Conservation (phyloP, 2,113 vertebrate genomes). For the Engraulis encrasicolus region DNA sequence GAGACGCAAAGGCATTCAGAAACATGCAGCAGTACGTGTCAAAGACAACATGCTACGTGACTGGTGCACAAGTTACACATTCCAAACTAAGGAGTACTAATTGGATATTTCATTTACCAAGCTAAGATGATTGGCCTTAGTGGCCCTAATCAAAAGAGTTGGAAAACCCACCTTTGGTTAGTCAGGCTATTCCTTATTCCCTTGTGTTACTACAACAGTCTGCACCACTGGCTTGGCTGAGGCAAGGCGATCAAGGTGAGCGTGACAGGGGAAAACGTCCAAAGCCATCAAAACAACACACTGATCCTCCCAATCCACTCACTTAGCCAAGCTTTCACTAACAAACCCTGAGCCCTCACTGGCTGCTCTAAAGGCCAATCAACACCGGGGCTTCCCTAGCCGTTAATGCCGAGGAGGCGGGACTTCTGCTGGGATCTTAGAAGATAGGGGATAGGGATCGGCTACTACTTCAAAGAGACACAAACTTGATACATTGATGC, state of each 20-base stretch:
- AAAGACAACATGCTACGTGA: neutral
- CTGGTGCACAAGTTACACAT: neutral
- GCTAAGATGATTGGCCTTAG: neutral
- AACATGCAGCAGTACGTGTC: neutral
- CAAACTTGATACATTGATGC: no score
- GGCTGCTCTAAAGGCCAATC: neutral
- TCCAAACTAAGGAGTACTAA: neutral
- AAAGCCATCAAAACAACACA: slow-evolving; percentile 10
- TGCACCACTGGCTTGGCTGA: neutral
- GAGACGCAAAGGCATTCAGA: neutral
- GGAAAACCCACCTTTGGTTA: neutral
- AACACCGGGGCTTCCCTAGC: neutral
- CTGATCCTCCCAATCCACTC: slow-evolving; percentile 9
- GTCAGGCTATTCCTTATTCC: neutral
- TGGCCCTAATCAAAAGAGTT: neutral
- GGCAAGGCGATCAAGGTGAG: neutral
- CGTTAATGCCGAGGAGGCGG: neutral
- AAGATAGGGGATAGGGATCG: no score
- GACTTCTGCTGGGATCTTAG: neutral
- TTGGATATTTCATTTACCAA: neutral
- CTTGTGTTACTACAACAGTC: neutral
- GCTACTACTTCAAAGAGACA: no score
- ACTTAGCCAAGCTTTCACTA: neutral
- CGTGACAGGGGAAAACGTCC: neutral
- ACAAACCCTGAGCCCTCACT: neutral